Evolutionary conservation across 2,113 vertebrate genomes (phyloP).

Genomic region (Cisticola juncidis): DNA sequence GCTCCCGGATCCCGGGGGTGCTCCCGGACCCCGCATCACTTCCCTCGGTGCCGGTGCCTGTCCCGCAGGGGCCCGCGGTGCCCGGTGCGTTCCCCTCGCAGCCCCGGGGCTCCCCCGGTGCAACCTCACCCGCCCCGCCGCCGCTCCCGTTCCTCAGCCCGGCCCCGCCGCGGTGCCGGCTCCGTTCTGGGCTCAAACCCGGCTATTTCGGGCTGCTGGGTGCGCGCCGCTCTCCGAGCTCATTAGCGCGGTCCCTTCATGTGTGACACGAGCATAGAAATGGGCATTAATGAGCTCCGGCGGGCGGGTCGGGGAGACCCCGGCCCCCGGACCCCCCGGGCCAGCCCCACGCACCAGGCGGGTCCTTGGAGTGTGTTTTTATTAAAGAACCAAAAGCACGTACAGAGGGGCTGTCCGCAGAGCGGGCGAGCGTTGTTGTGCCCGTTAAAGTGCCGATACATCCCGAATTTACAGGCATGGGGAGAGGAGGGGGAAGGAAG

Average conservation of each 20-base stretch:
- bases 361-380: conserved; percentile 54
- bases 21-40: too few relatives aligned
- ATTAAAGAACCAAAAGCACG: conserved; percentile 76
- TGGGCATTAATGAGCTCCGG: conserved; percentile 10
- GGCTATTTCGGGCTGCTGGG: too few relatives aligned
- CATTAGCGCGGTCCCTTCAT: background rate
- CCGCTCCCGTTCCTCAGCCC: too few relatives aligned
- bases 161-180: too few relatives aligned
- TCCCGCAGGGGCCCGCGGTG: too few relatives aligned
- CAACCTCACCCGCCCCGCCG: too few relatives aligned
- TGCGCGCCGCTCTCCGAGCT: background rate
- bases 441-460: conserved; percentile 80
- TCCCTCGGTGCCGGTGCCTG: too few relatives aligned
- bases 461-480: conserved; percentile 31
- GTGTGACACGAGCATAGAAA: conserved; percentile 50
- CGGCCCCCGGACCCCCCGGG: background rate
- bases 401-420: conserved; percentile 66
- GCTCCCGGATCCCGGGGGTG: too few relatives aligned
- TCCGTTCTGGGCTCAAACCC: too few relatives aligned
- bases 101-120: too few relatives aligned
- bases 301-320: background rate
- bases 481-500: background rate
- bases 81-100: too few relatives aligned
- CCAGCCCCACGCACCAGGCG: background rate
- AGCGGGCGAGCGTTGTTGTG: conserved; percentile 49